These are phyloP conservation scores for Pipistrellus kuhlii DNA, from an alignment of 2,797 vertebrate species.

Conservation along the genomic window DNA sequence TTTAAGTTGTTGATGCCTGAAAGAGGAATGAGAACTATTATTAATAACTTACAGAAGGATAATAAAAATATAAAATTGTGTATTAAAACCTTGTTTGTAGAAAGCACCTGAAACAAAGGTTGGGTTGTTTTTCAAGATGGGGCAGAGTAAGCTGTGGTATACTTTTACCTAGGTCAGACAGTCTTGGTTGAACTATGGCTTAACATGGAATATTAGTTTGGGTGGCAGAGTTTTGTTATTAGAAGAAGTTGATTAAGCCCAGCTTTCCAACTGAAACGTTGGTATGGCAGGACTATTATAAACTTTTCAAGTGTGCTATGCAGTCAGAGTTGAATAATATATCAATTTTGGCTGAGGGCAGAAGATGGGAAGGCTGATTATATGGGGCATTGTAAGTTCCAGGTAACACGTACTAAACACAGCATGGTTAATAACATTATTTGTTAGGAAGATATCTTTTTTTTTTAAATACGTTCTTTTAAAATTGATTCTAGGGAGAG, in stretches of 20 bases:
- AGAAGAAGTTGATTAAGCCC: slow-evolving; percentile 23
- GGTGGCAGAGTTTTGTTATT: slow-evolving; percentile 46
- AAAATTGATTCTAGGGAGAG: too few relatives aligned
- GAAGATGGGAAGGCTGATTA: neutral
- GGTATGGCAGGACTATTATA: neutral
- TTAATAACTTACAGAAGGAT: neutral
- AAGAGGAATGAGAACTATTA: slow-evolving; percentile 46
- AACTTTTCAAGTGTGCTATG: neutral
- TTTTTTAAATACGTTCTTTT: too few relatives aligned
- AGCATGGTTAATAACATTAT: neutral
- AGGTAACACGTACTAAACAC: neutral
- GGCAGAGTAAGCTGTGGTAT: neutral
- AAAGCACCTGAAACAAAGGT: neutral
- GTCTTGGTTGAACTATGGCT: slow-evolving; percentile 25
- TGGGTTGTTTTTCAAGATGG: slow-evolving; percentile 9
- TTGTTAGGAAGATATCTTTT: neutral
- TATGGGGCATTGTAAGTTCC: slow-evolving; percentile 8
- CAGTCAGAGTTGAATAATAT: neutral
- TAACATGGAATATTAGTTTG: slow-evolving; percentile 19
- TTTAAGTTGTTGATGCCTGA: neutral
- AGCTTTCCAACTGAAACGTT: slow-evolving; percentile 6
- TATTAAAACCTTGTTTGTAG: slow-evolving; percentile 45
- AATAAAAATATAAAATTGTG: neutral
- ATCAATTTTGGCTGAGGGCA: neutral
- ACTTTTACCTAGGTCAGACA: neutral